Base-by-base conservation (phyloP, 1,140 invertebrate species). In the Drosophila navojoa region DNA sequence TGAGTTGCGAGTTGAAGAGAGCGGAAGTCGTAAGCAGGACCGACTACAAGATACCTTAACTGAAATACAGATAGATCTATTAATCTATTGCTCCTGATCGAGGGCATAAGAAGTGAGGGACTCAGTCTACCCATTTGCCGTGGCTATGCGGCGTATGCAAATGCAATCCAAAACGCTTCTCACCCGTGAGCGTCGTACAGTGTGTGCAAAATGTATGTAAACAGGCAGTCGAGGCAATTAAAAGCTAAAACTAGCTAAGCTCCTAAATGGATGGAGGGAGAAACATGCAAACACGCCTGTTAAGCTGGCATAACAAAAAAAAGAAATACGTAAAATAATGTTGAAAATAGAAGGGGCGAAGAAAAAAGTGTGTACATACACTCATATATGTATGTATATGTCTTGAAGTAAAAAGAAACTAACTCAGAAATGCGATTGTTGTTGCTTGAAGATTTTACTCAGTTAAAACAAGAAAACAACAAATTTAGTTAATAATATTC, bases 201-300 rank as follows among this genome's bases (percentile, higher is more conserved):
- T 71, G 68, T 11, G 52, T 5, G 32, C 44, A 42, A 71, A 71
- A 66, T 66, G 69, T 71, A 50, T 71, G 45, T 66, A 52, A 58
- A 66, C 68, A 71, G 68, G 44, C 62, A 67, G 53, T 68, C 47
- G 32, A 47, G 2, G 63, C 70, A 68, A 73, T 68, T 73, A 73
- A 68, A 73, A 68, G 63, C 64, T 68, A 55, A 67, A 73, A 42
- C 40, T 60, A 15, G 32, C 55, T 72, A 49, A 68, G 55, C 55
- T 54, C 29, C 9, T 29, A 72, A 60, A 59, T 67, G 55, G 29
- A 67, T 38, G 49, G 16, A 22, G 11, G 15, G 25, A 11, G 53
- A 11, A 19, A 49, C 16, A 22, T 49, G 47, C 16, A 25, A 49
- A 22, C 22, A 22, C 10, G 47, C 11, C 19, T 25, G 52, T 27